These are phyloP conservation scores for Enteromius mattozi DNA, from an alignment of 2,797 vertebrate genomes.

Conservation along the genomic window DNA sequence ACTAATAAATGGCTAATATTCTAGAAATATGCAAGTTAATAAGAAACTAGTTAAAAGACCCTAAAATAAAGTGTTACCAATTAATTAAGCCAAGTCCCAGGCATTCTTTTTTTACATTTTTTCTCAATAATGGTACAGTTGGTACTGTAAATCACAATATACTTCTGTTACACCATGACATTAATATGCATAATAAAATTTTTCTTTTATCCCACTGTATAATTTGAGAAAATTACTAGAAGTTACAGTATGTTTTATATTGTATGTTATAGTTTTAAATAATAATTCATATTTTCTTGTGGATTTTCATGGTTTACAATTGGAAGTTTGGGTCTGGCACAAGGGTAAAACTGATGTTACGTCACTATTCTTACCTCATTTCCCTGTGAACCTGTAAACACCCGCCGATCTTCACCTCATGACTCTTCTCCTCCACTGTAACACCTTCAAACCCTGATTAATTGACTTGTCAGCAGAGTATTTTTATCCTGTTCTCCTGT, in stretches of 20 bases:
- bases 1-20: too few species aligned
- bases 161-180: background rate
- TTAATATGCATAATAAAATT: background rate
- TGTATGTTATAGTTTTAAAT: background rate
- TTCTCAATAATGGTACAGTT: background rate
- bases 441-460: constrained; percentile 87
- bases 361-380: constrained; percentile 30
- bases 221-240: background rate
- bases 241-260: background rate
- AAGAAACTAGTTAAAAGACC: too few species aligned
- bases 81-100: too few species aligned
- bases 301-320: background rate
- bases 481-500: constrained; percentile 84
- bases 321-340: background rate
- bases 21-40: too few species aligned
- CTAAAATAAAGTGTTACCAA: too few species aligned
- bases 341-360: background rate
- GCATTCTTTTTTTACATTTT: background rate
- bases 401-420: constrained; percentile 74
- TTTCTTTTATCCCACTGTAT: too few species aligned
- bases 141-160: background rate
- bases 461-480: constrained; percentile 89
- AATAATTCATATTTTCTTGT: background rate
- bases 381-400: constrained; percentile 48
- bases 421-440: constrained; percentile 81